Base-by-base conservation (phyloP, 2,113 vertebrate species). In the Amblyopsis rosae region DNA sequence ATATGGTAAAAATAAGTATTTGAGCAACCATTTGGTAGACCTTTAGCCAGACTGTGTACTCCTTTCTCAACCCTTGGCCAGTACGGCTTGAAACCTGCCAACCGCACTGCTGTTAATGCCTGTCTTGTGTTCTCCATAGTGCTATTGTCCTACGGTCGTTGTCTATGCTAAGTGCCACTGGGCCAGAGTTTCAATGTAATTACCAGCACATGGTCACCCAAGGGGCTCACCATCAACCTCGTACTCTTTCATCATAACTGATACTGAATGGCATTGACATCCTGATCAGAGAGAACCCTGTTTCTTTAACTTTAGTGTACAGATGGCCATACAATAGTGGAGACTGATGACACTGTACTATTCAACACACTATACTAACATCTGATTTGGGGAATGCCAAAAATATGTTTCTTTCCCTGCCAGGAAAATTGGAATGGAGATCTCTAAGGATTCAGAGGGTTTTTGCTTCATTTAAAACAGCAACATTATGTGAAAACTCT, bases 311-410 rank as follows among this genome's bases (percentile, higher is more conserved):
- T 86, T 26, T 13, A 56, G 60, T 57, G 81, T 80, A 82, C 86
- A 90, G 83, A 88, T 88, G 83, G 86, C 72, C 70, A 64, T 77
- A 78, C 73, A 71, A 79, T 76, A 78, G 72, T 67, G 73, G 72
- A 87, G 69, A 56, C n/a, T 9, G 71, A 15, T 72, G 59, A 72
- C 26, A 26, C 26, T 26, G 26, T 75, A 72, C 72, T 79, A 75
- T 82, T 86, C 82, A 87, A 82, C 76, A 65, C 76, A 88, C 81
- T 69, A 73, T 75, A 59, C 8, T 76, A 59, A 62, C 66, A 72
- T 41, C 35, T 41, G 35, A 73, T 80, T 80, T 66, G 53, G 57
- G 64, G 61, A 61, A 69, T 71, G 80, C 80, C 75, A 78, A 62
- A 68, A 75, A 70, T 49, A 70, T 71, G 55, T 81, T 76, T 54